Conservation (phyloP, 2,888 invertebrate species). For the Hypselothyrea guttata region DNA sequence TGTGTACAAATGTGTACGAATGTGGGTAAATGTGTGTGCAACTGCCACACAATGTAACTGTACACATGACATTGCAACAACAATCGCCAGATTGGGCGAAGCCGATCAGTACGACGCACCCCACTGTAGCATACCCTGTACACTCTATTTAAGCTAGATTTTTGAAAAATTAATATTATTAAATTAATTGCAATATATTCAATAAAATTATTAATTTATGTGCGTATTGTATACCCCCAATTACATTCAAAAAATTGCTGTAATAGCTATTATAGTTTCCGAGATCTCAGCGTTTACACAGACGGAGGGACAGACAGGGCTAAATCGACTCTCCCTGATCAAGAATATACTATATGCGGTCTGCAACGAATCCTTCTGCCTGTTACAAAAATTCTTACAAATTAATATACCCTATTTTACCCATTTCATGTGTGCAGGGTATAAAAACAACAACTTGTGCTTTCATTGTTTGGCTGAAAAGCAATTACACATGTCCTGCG, state of each 20-base stretch:
- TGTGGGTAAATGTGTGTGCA: not conserved
- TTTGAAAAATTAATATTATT: too few species aligned
- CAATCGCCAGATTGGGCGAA: constrained; percentile 15
- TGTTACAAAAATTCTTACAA: not conserved
- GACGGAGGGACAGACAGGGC: too few species aligned
- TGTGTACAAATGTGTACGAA: not conserved
- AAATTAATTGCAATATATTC: too few species aligned
- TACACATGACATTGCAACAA: constrained; percentile 29
- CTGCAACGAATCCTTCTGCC: too few species aligned
- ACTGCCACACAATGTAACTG: constrained; percentile 34
- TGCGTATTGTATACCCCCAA: too few species aligned
- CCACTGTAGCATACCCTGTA: not conserved
- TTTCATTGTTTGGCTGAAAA: constrained; percentile 48
- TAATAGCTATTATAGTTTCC: too few species aligned
- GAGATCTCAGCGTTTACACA: too few species aligned
- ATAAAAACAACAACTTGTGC: constrained; percentile 21
- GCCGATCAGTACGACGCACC: not conserved
- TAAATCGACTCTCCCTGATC: too few species aligned
- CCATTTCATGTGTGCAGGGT: not conserved
- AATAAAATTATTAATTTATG: too few species aligned
- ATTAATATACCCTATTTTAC: not conserved
- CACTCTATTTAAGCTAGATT: too few species aligned
- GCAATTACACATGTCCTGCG: constrained; percentile 69
- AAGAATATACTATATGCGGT: too few species aligned
- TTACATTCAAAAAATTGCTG: too few species aligned